These are phyloP conservation scores for Nannoperca australis DNA, from an alignment of 2,797 vertebrate genomes.

Conservation along the genomic window DNA sequence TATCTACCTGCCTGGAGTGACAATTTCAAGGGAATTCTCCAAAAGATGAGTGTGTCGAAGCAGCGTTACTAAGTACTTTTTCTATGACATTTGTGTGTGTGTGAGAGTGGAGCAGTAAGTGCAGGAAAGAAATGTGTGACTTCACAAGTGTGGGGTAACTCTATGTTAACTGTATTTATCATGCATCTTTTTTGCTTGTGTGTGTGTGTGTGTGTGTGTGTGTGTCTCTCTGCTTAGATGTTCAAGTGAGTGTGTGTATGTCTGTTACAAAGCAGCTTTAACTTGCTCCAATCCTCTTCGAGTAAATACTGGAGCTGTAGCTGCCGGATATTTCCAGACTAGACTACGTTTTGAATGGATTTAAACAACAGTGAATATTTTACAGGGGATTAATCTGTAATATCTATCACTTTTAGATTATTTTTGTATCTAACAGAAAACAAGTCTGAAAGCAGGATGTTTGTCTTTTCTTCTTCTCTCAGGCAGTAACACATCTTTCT, in stretches of 20 bases:
- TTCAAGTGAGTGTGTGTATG: conserved; percentile 34
- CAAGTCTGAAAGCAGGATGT: conserved; percentile 15
- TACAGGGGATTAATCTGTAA: conserved; percentile 4
- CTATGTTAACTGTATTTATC: conserved; percentile 8
- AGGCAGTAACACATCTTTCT: conserved; percentile 27
- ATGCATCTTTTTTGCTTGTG: conserved; percentile 38
- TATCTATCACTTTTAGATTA: neutral
- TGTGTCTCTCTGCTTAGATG: conserved; percentile 21
- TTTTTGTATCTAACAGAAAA: neutral
- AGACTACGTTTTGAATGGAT: neutral
- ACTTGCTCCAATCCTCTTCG: conserved; percentile 53
- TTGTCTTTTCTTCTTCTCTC: conserved; percentile 40
- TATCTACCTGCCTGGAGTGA: conserved; percentile 41
- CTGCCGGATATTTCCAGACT: neutral
- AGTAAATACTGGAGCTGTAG: conserved; percentile 54
- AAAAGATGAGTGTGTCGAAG: conserved; percentile 39
- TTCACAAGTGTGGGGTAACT: conserved; percentile 8
- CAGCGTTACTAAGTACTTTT: conserved; percentile 24
- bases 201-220: conserved; percentile 32
- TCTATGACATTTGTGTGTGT: conserved; percentile 17
- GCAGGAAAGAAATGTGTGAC: conserved; percentile 15
- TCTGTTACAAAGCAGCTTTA: conserved; percentile 66
- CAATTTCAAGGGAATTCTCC: conserved; percentile 50
- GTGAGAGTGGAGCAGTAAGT: neutral
- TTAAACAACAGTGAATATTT: conserved; percentile 32